These are phyloP conservation scores for Sula dactylatra DNA, from an alignment of 2,113 vertebrate genomes.

Conservation along the genomic window DNA sequence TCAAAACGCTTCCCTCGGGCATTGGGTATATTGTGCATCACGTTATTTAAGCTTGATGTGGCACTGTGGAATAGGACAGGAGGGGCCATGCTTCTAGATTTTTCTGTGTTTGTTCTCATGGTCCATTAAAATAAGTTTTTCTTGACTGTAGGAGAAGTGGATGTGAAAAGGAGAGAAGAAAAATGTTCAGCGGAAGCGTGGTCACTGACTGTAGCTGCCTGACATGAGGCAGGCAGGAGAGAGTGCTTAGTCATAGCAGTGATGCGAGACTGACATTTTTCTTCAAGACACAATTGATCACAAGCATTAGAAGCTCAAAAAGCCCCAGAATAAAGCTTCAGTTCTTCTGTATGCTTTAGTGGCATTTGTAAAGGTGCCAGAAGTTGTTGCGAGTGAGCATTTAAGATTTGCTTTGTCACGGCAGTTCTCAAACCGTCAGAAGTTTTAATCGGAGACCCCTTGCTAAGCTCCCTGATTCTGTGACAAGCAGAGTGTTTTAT, in stretches of 20 bases:
- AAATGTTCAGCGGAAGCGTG: background rate
- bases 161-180: background rate
- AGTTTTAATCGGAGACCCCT: background rate
- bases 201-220: background rate
- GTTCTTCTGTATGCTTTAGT: background rate
- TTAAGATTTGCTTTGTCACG: background rate
- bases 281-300: background rate
- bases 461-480: background rate
- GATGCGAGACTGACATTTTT: background rate
- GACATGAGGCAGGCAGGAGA: background rate
- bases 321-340: background rate
- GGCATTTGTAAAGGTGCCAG: background rate
- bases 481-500: background rate
- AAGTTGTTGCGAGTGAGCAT: background rate
- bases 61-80: background rate
- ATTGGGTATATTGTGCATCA: rapidly evolving
- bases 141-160: background rate
- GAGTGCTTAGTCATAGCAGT: background rate
- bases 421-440: rapidly evolving
- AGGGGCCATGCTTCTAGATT: background rate
- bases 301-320: background rate
- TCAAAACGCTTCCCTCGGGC: background rate
- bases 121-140: background rate
- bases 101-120: background rate
- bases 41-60: background rate